A percentile compares a stretch with the other conserved stretches of the same genome.
Conservation (phyloP, 1,140 invertebrate species). For the Sycophaga agraensis region DNA sequence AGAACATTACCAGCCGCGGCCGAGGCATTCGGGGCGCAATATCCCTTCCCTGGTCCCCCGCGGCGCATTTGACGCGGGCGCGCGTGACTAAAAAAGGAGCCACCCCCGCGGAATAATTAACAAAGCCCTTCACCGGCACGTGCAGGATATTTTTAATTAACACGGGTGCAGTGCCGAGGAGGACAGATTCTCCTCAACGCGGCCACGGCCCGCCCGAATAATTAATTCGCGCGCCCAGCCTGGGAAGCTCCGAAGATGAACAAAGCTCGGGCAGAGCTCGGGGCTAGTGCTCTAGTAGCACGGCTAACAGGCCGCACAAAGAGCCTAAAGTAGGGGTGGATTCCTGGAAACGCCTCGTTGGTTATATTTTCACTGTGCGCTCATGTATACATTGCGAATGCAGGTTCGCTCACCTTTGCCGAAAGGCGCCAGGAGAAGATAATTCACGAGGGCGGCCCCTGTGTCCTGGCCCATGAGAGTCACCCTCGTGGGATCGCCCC, state of each 20-base stretch:
- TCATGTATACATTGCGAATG: too few species aligned
- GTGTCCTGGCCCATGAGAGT: constrained; percentile 86
- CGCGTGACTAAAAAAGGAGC: not conserved
- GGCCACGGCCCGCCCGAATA: constrained; percentile 18
- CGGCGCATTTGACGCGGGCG: not conserved
- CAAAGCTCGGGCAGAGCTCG: not conserved
- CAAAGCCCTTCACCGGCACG: not conserved
- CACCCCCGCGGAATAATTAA: constrained; percentile 11
- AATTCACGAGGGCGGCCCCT: constrained; percentile 81
- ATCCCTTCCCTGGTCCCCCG: not conserved
- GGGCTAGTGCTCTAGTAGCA: not conserved
- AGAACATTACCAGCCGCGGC: too few species aligned
- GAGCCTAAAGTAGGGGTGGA: not conserved
- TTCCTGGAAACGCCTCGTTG: too few species aligned
- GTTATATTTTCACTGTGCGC: too few species aligned
- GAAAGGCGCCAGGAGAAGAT: constrained; percentile 75
- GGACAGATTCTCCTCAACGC: not conserved
- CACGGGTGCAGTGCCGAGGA: too few species aligned
- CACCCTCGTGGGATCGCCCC: constrained; percentile 76
- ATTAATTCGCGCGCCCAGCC: constrained; percentile 6
- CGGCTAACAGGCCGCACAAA: not conserved
- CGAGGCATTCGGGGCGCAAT: too few species aligned
- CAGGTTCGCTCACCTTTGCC: constrained; percentile 68
- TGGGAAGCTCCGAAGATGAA: constrained; percentile 7
- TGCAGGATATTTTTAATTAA: constrained; percentile 16